Percentiles rank a stretch among this genome's conserved stretches.
Evolutionary conservation across 2,113 vertebrate genomes (phyloP).

Genomic region (Melanocharis versteri): DNA sequence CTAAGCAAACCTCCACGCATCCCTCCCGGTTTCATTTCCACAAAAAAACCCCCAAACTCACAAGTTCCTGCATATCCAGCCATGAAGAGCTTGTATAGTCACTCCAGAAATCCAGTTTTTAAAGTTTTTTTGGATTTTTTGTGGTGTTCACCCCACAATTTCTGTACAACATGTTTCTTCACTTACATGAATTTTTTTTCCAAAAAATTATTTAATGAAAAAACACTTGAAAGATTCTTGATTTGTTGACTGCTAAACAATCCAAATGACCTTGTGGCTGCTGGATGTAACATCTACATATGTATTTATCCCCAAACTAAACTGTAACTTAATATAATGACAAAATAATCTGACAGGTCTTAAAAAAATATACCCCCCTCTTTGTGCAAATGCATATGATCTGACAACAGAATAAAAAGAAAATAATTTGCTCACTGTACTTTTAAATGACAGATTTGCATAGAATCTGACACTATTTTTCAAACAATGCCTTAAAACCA

Average conservation of each 20-base stretch:
- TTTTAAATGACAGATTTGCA: not conserved
- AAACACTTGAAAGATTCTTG: not conserved
- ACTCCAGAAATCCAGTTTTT: not conserved
- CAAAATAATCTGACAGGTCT: not conserved
- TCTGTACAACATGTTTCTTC: not conserved
- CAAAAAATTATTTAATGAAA: not conserved
- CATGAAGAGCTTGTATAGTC: not conserved
- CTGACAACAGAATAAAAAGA: not conserved
- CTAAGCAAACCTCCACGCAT: not conserved
- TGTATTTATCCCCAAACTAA: not conserved
- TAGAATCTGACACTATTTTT: not conserved
- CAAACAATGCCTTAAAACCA: not conserved
- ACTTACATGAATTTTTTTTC: not conserved
- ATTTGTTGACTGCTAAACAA: not conserved
- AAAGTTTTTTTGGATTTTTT: not conserved
- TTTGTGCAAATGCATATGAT: not conserved
- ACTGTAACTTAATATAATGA: not conserved
- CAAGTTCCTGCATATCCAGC: not conserved
- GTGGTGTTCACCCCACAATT: not conserved
- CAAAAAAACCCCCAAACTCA: not conserved
- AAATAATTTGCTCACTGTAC: not conserved
- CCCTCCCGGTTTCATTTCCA: not conserved
- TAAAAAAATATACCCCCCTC: not conserved
- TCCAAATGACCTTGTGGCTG: not conserved
- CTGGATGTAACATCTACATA: not conserved